Evolutionary conservation across 1,140 invertebrate species (phyloP), one percentile per base, ranked within the genome.

Genomic region (Drosophila nigromelanica): DNA sequence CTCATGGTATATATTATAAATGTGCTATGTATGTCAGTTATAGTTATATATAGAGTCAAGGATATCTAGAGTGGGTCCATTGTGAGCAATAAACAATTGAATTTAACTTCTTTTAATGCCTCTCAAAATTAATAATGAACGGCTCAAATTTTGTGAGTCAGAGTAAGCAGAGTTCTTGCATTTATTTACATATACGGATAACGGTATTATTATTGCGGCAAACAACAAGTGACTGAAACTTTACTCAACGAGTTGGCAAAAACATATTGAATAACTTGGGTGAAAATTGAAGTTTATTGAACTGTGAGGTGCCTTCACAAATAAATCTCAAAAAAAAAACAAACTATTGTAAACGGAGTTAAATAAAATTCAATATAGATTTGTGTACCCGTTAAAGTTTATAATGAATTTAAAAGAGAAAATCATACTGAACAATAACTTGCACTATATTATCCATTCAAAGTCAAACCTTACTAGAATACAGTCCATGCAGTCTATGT

Each of bases 231-330:
- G n/a, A 39, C 60, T 42, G 43, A 10, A 71, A 51, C 37, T 58
- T 54, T 55, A 55, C 55, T 73, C 67, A 73, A 68, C 68, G 55
- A 73, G 70, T 35, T 73, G 62, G 39, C 54, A 33, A 43, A 58
- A 10, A 30, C 3, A 33, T 37, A 27, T 14, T 37, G 18, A 58
- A 59, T 55, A 60, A 68, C 47, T 50, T 12, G 35, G 48, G 35
- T 33, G 70, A 21, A 58, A 35, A 27, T 45, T 14, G 21, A 43
- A 39, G 54, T 63, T 70, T 70, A 39, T 55, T 70, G 60, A 70
- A 70, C 67, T 67, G 54, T 33, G 35, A 27, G n/a, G 2, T n/a
- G 21, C 27, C 58, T 27, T 42, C 15, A 12, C 18, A 39, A 14
- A 54, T 39, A 39, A n/a, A n/a, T n/a, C n/a, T n/a, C n/a, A n/a